Evolutionary conservation across 2,888 invertebrate genomes (phyloP).

Genomic region (Phorcus lineatus): DNA sequence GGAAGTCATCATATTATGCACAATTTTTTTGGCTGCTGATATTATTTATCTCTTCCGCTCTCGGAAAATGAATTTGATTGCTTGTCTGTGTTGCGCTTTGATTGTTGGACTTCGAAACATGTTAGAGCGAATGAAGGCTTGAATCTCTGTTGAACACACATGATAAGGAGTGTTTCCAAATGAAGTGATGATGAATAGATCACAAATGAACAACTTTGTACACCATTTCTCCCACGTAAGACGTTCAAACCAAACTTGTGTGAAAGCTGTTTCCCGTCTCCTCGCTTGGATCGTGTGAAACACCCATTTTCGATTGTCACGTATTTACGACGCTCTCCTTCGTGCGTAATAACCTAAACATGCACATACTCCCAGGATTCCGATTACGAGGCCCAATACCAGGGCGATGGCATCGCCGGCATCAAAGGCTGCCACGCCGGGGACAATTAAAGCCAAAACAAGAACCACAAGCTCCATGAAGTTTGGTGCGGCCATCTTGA

Average conservation of each 20-base stretch:
- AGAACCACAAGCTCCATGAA: slow-evolving; percentile 45
- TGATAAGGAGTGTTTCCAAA: not conserved
- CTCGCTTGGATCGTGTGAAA: not conserved
- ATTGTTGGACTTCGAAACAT: no score
- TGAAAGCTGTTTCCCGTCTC: no score
- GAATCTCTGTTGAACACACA: no score
- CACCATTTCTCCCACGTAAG: not conserved
- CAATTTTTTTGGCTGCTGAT: no score
- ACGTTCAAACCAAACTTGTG: no score
- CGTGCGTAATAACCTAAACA: slow-evolving; percentile 76
- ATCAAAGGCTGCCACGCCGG: slow-evolving; percentile 73
- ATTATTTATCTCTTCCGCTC: no score
- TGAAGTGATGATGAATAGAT: slow-evolving; percentile 11
- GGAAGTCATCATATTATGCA: no score
- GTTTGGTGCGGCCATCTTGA: slow-evolving; percentile 57
- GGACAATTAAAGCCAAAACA: slow-evolving; percentile 58
- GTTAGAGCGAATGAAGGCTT: no score
- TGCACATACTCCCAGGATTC: slow-evolving; percentile 75
- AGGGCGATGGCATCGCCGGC: slow-evolving; percentile 75
- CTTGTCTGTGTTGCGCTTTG: no score
- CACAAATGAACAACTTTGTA: slow-evolving; percentile 8
- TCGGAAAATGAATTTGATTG: no score
- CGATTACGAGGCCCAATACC: slow-evolving; percentile 74
- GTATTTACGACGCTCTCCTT: slow-evolving; percentile 49
- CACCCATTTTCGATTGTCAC: not conserved